A percentile compares a stretch with the other conserved stretches of the same genome.
These are phyloP conservation scores for Gandaritis pyraliata DNA, from an alignment of 2,888 invertebrate genomes.

Conservation along the genomic window DNA sequence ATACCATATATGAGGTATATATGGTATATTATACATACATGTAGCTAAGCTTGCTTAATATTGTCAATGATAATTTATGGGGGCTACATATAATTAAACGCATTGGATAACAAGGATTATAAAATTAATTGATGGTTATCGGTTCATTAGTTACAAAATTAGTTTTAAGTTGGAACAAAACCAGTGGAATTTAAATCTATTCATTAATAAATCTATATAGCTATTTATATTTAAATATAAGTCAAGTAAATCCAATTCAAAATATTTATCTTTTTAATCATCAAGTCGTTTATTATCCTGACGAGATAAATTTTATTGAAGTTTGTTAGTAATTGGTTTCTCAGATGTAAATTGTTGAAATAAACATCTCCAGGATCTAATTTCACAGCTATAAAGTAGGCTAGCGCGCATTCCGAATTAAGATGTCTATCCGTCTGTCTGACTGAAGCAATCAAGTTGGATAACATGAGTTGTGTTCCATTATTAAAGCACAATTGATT, in stretches of 20 bases:
- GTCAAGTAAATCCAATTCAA: too few relatives aligned
- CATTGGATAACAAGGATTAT: constrained; percentile 5
- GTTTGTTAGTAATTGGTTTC: neutral
- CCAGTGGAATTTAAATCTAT: neutral
- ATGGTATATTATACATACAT: too few relatives aligned
- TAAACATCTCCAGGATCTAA: constrained; percentile 7
- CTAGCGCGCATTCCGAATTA: constrained; percentile 11
- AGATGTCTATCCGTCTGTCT: constrained; percentile 16
- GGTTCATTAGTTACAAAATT: too few relatives aligned
- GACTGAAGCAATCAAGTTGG: constrained; percentile 19
- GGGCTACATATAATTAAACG: constrained; percentile 5
- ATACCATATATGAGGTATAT: too few relatives aligned
- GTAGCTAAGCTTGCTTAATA: neutral
- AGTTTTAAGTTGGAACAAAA: neutral
- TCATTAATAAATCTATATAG: too few relatives aligned
- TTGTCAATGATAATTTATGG: constrained; percentile 7
- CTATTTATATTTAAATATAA: too few relatives aligned
- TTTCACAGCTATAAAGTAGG: neutral
- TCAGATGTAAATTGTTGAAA: neutral
- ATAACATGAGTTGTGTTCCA: constrained; percentile 24
- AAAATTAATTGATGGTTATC: constrained; percentile 4
- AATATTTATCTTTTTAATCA: neutral
- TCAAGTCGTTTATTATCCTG: neutral
- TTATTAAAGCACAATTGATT: constrained; percentile 24
- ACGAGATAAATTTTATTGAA: neutral